These are phyloP conservation scores for Pan paniscus DNA, from an alignment of 2,113 vertebrate genomes.

Conservation along the genomic window DNA sequence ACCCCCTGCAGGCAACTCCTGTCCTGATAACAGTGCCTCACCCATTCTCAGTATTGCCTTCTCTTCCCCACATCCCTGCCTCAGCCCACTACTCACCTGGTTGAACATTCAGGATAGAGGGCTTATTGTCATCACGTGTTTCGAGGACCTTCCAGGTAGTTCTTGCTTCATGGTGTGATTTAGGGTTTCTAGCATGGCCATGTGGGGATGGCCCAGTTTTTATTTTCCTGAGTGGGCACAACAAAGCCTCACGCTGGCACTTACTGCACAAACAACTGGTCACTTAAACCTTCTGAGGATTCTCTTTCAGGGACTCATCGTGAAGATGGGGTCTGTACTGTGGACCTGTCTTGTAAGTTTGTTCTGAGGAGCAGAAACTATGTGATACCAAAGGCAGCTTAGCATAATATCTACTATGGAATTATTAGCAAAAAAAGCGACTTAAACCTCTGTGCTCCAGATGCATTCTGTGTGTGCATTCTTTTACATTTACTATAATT, in stretches of 20 bases:
- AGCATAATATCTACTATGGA: rapidly evolving
- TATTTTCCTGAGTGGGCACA: too few relatives aligned
- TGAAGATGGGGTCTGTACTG: too few relatives aligned
- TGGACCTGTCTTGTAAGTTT: rapidly evolving
- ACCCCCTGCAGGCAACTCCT: rapidly evolving
- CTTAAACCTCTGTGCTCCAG: rapidly evolving
- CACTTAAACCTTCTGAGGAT: too few relatives aligned
- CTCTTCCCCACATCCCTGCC: rapidly evolving
- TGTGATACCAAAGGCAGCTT: too few relatives aligned
- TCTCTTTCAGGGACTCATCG: neutral
- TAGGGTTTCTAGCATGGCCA: rapidly evolving
- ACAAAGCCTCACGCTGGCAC: neutral
- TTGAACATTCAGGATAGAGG: neutral
- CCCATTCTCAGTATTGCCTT: rapidly evolving
- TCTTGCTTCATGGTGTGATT: neutral
- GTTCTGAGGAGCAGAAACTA: neutral
- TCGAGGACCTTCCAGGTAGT: rapidly evolving
- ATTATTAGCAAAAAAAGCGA: rapidly evolving
- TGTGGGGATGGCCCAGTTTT: neutral
- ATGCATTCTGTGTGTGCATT: too few relatives aligned
- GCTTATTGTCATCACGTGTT: rapidly evolving
- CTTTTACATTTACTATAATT: neutral
- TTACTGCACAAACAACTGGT: too few relatives aligned
- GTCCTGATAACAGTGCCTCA: rapidly evolving
- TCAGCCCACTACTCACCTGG: rapidly evolving